phyloP scores from a whole-genome alignment of 2,113 vertebrate genomes.

The Phalacrocorax carbo region DNA sequence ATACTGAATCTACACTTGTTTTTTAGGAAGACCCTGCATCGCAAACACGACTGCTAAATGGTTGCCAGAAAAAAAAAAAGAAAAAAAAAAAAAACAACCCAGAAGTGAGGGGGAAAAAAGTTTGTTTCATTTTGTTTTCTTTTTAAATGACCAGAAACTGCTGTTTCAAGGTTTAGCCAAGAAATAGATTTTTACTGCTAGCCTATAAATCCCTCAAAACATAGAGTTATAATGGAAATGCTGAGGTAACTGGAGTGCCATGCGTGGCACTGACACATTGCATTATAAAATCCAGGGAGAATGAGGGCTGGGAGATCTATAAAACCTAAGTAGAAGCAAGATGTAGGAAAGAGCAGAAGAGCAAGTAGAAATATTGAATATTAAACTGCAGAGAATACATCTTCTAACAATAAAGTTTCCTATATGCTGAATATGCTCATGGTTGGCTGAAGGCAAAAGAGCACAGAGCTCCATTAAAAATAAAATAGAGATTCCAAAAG shows the following conservation, averaged over 20 bases:
- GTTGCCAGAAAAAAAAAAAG: background rate
- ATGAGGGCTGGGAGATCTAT: slow-evolving; percentile 37
- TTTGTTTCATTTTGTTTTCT: slow-evolving; percentile 48
- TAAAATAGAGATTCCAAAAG: background rate
- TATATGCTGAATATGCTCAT: background rate
- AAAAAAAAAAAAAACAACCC: too few species aligned
- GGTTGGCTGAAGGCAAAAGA: background rate
- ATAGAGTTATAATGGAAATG: slow-evolving; percentile 52
- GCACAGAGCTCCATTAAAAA: slow-evolving; percentile 14
- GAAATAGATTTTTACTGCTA: slow-evolving; percentile 47
- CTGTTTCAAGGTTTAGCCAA: slow-evolving; percentile 40
- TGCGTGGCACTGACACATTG: slow-evolving; percentile 20
- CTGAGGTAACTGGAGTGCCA: slow-evolving; percentile 46
- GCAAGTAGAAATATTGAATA: slow-evolving; percentile 15
- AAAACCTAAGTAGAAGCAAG: slow-evolving; percentile 30
- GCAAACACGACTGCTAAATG: background rate
- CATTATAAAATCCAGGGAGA: slow-evolving; percentile 47
- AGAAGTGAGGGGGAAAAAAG: background rate
- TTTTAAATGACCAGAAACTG: slow-evolving; percentile 42
- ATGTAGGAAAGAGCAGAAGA: slow-evolving; percentile 11
- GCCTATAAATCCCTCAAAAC: slow-evolving; percentile 50
- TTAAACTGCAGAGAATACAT: slow-evolving; percentile 17
- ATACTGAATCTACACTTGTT: background rate
- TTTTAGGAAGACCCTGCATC: background rate
- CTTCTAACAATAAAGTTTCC: slow-evolving; percentile 17